Evolutionary conservation across 1,140 invertebrate genomes (phyloP), one percentile per base, ranked within the genome.

Genomic region (Drosophila obscura): DNA sequence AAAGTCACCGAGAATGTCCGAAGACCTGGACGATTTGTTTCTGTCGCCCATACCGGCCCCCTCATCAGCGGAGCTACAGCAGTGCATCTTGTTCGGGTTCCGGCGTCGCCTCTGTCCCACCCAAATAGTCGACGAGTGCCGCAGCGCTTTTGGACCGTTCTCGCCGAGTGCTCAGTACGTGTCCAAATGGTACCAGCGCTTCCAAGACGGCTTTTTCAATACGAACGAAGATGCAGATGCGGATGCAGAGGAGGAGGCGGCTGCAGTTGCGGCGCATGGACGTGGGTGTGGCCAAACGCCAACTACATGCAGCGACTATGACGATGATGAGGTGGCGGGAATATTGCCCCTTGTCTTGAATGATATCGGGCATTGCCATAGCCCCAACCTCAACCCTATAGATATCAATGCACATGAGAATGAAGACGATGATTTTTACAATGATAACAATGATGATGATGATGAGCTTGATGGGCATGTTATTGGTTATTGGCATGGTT

Each of bases 401-500:
- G 53, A 68, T 28, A 64, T 45, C 26, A 49, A 64, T 22, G 45
- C 52, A 13, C 35, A 56, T 22, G 43, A 53, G 46, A 44, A 44
- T 58, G 65, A 71, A 26, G 48, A 79, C 52, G 68, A 65, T 43
- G 56, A 58, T 22, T 31, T 44, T 62, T 58, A 62, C 43, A 45
- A 82, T 50, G 71, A 68, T 63, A 52, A 35, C 31, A 35, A 59
- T 71, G 49, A 44, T 57, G 50, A 61, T 65, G 63, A 62, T 62
- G 68, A 75, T 62, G 62, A 53, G 52, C 41, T 62, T 73, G 76
- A 80, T 61, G 83, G 63, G 65, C 71, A 82, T 64, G 75, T 87
- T 31, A 87, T 87, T 76, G 80, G 64, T 88, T 87, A 87, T 88
- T 87, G 82, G 82, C 83, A 83, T 63, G 82, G 82, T 59, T 87